Conservation (phyloP, 2,113 vertebrate genomes). For the Trematomus loennbergii region DNA sequence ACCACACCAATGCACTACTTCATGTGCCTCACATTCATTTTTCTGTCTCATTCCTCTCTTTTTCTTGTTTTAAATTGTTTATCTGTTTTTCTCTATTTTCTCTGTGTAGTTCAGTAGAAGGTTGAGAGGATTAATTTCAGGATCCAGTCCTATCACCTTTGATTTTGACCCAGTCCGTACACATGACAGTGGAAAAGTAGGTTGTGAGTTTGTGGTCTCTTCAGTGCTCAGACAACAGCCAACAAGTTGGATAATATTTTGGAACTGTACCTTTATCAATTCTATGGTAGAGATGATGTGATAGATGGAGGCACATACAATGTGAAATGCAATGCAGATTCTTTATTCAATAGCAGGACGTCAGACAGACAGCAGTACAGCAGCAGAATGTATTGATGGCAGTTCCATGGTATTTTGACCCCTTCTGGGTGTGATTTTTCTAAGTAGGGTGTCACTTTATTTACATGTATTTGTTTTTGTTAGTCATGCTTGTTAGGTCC, state of each 20-base stretch:
- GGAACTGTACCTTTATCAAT: not conserved
- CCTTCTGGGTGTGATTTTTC: too few relatives aligned
- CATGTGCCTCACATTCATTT: not conserved
- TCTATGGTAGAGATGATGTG: too few relatives aligned
- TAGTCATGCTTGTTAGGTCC: too few relatives aligned
- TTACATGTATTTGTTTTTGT: too few relatives aligned
- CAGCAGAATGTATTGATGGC: too few relatives aligned
- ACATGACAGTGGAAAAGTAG: constrained; percentile 4
- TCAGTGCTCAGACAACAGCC: not conserved
- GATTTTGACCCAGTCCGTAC: not conserved
- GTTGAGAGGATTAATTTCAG: constrained; percentile 2
- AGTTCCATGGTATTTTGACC: too few relatives aligned
- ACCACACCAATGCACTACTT: not conserved
- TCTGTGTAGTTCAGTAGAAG: not conserved
- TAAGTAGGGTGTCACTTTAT: too few relatives aligned
- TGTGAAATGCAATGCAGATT: too few relatives aligned
- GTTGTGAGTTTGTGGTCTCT: not conserved
- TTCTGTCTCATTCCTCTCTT: not conserved
- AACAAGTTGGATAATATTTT: not conserved
- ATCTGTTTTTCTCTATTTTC: not conserved
- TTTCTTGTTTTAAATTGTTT: not conserved
- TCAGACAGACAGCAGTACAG: too few relatives aligned
- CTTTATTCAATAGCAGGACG: too few relatives aligned
- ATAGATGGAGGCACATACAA: too few relatives aligned
- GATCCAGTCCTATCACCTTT: not conserved